These are phyloP conservation scores for Epinotia brunnichana DNA, from an alignment of 2,888 invertebrate species.

Conservation along the genomic window DNA sequence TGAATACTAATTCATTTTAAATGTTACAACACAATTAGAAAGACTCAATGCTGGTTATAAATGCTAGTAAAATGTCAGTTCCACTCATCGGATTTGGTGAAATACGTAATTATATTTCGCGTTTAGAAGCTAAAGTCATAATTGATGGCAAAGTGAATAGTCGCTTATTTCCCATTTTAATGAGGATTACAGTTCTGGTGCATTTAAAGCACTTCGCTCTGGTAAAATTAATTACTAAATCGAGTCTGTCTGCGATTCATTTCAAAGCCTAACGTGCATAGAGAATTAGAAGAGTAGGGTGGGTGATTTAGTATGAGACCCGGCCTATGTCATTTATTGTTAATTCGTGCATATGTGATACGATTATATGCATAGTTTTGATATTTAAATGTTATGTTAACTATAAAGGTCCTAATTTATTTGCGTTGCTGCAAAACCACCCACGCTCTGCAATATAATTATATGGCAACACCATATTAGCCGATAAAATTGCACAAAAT, in stretches of 20 bases:
- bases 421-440: no score
- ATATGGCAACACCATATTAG: no score
- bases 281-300: conserved; percentile 43
- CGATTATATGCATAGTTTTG: background rate
- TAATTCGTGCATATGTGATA: background rate
- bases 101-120: conserved; percentile 72
- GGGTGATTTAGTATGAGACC: conserved; percentile 19
- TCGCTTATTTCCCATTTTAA: conserved; percentile 80
- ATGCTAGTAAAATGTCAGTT: conserved; percentile 32
- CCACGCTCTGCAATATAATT: no score
- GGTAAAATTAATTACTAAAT: conserved; percentile 82
- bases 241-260: conserved; percentile 73
- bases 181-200: conserved; percentile 82
- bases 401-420: background rate
- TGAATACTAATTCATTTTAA: conserved; percentile 6
- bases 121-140: conserved; percentile 81
- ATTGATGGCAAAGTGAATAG: conserved; percentile 78
- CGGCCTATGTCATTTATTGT: conserved; percentile 18
- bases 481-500: no score
- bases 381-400: background rate
- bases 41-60: conserved; percentile 27
- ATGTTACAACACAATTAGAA: conserved; percentile 20
- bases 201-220: conserved; percentile 80
- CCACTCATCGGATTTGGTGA: conserved; percentile 60
- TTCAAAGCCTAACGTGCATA: conserved; percentile 53